These are phyloP conservation scores for Cyphomyrmex costatus DNA, from an alignment of 1,140 invertebrate genomes.

Conservation along the genomic window DNA sequence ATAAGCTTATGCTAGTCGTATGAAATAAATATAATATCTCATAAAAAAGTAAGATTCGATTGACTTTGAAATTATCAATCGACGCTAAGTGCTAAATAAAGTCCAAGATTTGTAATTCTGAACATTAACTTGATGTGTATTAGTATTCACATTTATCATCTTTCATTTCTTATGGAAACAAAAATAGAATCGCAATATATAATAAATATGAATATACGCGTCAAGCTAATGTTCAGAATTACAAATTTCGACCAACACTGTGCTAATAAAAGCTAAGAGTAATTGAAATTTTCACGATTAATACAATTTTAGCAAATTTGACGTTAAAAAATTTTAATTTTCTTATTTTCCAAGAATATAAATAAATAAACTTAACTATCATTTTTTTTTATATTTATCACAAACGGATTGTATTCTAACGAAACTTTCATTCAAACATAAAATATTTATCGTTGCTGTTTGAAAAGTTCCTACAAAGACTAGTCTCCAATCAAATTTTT, in stretches of 20 bases:
- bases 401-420: neutral
- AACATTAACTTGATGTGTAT: too few relatives aligned
- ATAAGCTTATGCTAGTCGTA: slow-evolving; percentile 16
- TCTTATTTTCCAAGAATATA: neutral
- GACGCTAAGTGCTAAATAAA: neutral
- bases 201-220: too few relatives aligned
- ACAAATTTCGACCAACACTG: too few relatives aligned
- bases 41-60: neutral
- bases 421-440: neutral
- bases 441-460: neutral
- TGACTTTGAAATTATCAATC: neutral
- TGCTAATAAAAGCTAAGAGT: neutral
- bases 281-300: neutral
- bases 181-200: too few relatives aligned
- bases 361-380: neutral
- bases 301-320: neutral
- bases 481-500: slow-evolving; percentile 18
- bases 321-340: neutral
- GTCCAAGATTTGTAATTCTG: too few relatives aligned
- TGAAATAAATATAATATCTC: slow-evolving; percentile 6
- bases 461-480: neutral
- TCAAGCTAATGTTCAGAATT: too few relatives aligned
- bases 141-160: too few relatives aligned
- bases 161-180: too few relatives aligned
- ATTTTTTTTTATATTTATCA: neutral